Base-by-base conservation (phyloP, 1,140 invertebrate species). In the Octopus bimaculoides region DNA sequence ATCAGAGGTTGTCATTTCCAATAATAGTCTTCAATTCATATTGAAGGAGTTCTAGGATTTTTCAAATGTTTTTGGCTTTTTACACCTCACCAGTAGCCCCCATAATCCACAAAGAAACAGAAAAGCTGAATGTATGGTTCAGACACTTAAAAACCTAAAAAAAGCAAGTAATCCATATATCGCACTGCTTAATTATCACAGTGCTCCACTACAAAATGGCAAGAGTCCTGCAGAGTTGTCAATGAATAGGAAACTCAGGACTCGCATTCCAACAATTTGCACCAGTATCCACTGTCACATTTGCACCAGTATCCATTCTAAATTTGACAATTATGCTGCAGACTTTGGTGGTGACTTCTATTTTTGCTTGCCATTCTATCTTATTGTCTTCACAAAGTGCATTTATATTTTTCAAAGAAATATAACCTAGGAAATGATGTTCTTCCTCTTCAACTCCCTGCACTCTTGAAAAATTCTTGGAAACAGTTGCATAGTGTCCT, bases 1-100 rank as follows among this genome's bases (percentile, higher is more conserved):
- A 9, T 80, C 82, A 52, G 80, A 53, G 82, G 66, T 75, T 1
- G 41, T 84, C 4, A 20, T 73, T 5, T 75, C 73, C 0, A 90
- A 91, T 83, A 89, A 89, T 81, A 89, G 87, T 6, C 86, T 89
- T 5, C 88, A 90, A 56, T 91, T 89, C 81, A 69, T 76, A 4
- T 87, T 83, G 20, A 53, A 74, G 6, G 83, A 87, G 77, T 92
- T 92, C 83, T 81, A 80, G 78, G 78, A 84, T 5, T 92, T 91
- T 86, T 73, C 85, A 5, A 83, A 84, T 75, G 80, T 87, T 1
- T 91, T 89, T 86, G 85, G 86, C 10, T 88, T 92, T 79, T 73
- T 81, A 10, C 88, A 90, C 81, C 76, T 81, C 8, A 89, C 87
- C 2, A 86, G 84, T 20, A 89, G 86, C 75, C 90, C 90, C 0